Conservation (phyloP, 2,888 invertebrate genomes). For the Stegophylla sp. region DNA sequence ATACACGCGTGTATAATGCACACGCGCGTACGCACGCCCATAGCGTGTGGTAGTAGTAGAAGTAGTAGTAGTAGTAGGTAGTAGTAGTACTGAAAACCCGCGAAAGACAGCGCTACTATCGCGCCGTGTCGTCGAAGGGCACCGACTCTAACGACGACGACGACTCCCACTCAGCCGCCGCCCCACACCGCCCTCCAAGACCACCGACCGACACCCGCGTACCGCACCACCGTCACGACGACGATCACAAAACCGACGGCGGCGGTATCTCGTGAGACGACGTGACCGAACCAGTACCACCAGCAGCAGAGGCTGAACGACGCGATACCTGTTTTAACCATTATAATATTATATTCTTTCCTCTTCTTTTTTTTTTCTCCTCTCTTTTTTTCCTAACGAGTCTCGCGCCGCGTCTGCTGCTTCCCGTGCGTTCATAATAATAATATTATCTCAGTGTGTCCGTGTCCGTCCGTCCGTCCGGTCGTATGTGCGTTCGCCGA, state of each 20-base stretch:
- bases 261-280: neutral
- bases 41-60: too few species aligned
- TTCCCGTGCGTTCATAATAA: neutral
- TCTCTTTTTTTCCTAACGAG: neutral
- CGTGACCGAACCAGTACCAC: conserved; percentile 29
- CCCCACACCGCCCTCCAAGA: conserved; percentile 44
- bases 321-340: conserved; percentile 36
- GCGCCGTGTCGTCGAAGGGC: conserved; percentile 60
- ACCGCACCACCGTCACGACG: neutral
- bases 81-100: conserved; percentile 64
- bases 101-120: conserved; percentile 62
- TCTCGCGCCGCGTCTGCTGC: conserved; percentile 1
- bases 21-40: conserved; percentile 65
- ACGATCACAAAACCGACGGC: too few species aligned
- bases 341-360: too few species aligned
- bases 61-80: too few species aligned
- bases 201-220: conserved; percentile 59
- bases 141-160: conserved; percentile 44
- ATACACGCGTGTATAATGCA: too few species aligned
- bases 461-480: conserved; percentile 7
- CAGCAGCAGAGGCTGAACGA: conserved; percentile 24
- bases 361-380: neutral
- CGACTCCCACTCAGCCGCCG: conserved; percentile 52
- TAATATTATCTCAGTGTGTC: too few species aligned
- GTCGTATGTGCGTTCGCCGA: neutral